Evolutionary conservation across 1,140 invertebrate genomes (phyloP).

Genomic region (Aethina tumida): DNA sequence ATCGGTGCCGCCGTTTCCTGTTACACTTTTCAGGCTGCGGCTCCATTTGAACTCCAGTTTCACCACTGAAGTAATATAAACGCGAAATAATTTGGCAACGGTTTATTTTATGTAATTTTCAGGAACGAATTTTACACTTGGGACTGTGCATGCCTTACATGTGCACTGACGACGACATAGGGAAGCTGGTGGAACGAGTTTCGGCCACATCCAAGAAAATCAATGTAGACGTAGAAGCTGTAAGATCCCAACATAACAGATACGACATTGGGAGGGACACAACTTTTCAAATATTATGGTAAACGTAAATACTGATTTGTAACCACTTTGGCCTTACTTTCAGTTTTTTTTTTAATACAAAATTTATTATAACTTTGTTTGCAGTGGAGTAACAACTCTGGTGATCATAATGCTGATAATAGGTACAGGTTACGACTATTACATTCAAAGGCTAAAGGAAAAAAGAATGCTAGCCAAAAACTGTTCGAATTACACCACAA

Average conservation of each 20-base stretch:
- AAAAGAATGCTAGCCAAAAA: slow-evolving; percentile 13
- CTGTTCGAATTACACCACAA: slow-evolving; percentile 11
- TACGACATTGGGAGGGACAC: slow-evolving; percentile 57
- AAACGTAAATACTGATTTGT: too few relatives aligned
- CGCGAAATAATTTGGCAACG: neutral
- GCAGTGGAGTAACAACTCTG: slow-evolving; percentile 46
- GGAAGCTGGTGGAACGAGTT: slow-evolving; percentile 44
- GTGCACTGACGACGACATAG: slow-evolving; percentile 52
- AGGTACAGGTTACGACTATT: slow-evolving; percentile 50
- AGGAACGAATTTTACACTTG: slow-evolving; percentile 51
- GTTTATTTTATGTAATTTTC: slow-evolving; percentile 19
- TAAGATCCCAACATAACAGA: slow-evolving; percentile 54
- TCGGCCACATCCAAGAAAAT: slow-evolving; percentile 36
- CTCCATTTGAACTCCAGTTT: slow-evolving; percentile 27
- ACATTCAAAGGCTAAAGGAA: slow-evolving; percentile 25
- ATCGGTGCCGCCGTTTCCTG: slow-evolving; percentile 28
- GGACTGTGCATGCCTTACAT: slow-evolving; percentile 63
- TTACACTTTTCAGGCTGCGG: slow-evolving; percentile 27
- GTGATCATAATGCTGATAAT: slow-evolving; percentile 46
- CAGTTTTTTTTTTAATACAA: slow-evolving; percentile 1
- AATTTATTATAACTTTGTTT: slow-evolving; percentile 22
- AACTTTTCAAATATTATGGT: slow-evolving; percentile 63
- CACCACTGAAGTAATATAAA: slow-evolving; percentile 21
- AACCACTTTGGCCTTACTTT: neutral
- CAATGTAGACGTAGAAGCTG: slow-evolving; percentile 40